A percentile compares a stretch with the other conserved stretches of the same genome.
Evolutionary conservation across 2,797 vertebrate genomes (phyloP).

Genomic region (Tapera naevia): DNA sequence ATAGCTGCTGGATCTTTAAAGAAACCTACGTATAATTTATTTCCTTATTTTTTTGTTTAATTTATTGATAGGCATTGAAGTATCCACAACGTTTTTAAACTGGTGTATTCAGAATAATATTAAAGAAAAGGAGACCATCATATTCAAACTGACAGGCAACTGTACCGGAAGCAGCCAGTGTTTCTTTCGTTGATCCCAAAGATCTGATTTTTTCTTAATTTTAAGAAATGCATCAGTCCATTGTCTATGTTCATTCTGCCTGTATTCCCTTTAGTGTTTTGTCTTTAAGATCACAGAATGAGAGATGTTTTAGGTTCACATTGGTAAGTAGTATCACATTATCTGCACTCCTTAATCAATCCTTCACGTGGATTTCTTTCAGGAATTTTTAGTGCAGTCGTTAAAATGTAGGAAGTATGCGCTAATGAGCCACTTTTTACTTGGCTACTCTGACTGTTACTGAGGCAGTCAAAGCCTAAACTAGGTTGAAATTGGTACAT

Average conservation of each 20-base stretch:
- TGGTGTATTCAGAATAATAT: not conserved
- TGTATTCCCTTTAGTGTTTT: not conserved
- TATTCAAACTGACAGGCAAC: not conserved
- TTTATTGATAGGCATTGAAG: constrained; percentile 1
- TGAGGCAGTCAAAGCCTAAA: constrained; percentile 19
- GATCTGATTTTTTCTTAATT: not conserved
- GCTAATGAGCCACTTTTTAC: not conserved
- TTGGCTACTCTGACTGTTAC: not conserved
- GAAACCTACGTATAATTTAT: constrained; percentile 50
- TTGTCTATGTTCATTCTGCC: not conserved
- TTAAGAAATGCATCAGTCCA: not conserved
- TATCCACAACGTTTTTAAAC: constrained; percentile 43
- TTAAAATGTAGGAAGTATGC: not conserved
- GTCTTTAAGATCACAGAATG: not conserved
- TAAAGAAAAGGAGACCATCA: constrained; percentile 21
- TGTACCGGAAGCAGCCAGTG: not conserved
- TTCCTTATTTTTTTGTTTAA: not conserved
- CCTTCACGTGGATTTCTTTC: not conserved
- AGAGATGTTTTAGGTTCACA: not conserved
- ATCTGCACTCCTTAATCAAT: not conserved
- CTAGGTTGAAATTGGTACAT: constrained; percentile 4
- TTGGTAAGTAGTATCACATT: not conserved
- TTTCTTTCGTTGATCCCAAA: constrained; percentile 11
- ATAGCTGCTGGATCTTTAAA: constrained; percentile 28
- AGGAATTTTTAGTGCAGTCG: not conserved